Percentiles rank a stretch among this genome's conserved stretches.
Conservation (phyloP, 2,113 vertebrate genomes). For the Syngnathoides biaculeatus region DNA sequence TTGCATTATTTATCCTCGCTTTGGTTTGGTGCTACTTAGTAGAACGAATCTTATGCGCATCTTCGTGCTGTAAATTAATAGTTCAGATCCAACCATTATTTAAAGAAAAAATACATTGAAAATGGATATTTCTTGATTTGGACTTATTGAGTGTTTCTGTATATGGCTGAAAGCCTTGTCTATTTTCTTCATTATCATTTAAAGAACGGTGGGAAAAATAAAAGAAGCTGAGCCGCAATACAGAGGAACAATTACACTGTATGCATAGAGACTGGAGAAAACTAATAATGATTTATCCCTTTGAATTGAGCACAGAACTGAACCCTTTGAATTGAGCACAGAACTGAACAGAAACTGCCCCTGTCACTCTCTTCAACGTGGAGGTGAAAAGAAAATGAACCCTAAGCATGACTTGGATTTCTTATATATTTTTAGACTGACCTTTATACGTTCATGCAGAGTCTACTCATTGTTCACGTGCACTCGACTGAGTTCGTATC, state of each 20-base stretch:
- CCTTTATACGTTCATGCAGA: slow-evolving; percentile 30
- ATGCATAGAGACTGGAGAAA: slow-evolving; percentile 63
- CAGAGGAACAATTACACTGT: slow-evolving; percentile 46
- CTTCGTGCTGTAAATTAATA: background rate
- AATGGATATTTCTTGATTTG: slow-evolving; percentile 3
- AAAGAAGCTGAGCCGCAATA: slow-evolving; percentile 49
- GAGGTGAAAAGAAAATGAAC: slow-evolving; percentile 45
- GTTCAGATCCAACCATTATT: slow-evolving; percentile 11
- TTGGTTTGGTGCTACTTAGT: slow-evolving; percentile 9
- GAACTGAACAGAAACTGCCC: slow-evolving; percentile 34
- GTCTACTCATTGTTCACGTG: slow-evolving; percentile 30
- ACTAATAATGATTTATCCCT: slow-evolving; percentile 72
- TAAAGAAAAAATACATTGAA: background rate
- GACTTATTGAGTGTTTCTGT: background rate
- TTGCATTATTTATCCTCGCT: slow-evolving; percentile 35
- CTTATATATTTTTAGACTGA: slow-evolving; percentile 30
- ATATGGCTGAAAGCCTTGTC: slow-evolving; percentile 5
- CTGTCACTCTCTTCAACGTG: slow-evolving; percentile 26
- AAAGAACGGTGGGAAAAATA: slow-evolving; percentile 40
- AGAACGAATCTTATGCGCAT: background rate
- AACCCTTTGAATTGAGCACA: slow-evolving; percentile 56
- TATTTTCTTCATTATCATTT: background rate
- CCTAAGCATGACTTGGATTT: slow-evolving; percentile 50
- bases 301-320: slow-evolving; percentile 54
- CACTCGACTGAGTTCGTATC: slow-evolving; percentile 11